Conservation (phyloP, 2,888 invertebrate genomes). For the Ichneumoninae sp. region DNA sequence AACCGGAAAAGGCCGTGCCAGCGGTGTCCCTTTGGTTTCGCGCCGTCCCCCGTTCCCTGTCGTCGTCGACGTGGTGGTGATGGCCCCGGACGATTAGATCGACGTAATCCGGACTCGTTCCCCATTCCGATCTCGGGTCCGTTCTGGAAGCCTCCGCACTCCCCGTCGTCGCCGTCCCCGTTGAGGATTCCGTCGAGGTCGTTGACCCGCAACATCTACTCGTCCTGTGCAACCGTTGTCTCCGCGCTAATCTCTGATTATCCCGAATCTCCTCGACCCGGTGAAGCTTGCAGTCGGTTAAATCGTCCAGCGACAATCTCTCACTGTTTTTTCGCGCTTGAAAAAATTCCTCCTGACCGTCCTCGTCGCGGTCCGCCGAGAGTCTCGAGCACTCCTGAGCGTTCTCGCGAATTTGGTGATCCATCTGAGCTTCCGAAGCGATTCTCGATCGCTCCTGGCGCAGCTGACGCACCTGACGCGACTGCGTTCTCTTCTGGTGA, state of each 20-base stretch:
- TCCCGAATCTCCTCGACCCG: constrained; percentile 34
- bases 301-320: constrained; percentile 40
- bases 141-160: constrained; percentile 1
- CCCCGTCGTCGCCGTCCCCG: constrained; percentile 50
- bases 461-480: constrained; percentile 11
- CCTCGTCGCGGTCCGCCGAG: neutral
- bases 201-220: constrained; percentile 16
- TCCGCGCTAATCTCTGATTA: constrained; percentile 25
- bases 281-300: constrained; percentile 6
- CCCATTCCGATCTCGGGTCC: constrained; percentile 33
- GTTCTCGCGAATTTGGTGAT: neutral
- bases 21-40: constrained; percentile 36
- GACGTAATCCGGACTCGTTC: constrained; percentile 53
- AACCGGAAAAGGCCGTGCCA: constrained; percentile 48
- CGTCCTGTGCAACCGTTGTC: constrained; percentile 22
- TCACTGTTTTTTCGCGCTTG: constrained; percentile 13
- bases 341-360: neutral
- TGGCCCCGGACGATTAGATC: constrained; percentile 59
- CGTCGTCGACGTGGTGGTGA: constrained; percentile 41
- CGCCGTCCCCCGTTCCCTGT: constrained; percentile 11
- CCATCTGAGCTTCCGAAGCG: neutral
- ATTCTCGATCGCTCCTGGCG: constrained; percentile 21
- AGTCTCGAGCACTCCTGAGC: constrained; percentile 23
- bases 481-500: constrained; percentile 5
- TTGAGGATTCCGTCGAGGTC: constrained; percentile 40